Base-by-base conservation (phyloP, 2,113 vertebrate species). In the Xenus cinereus region DNA sequence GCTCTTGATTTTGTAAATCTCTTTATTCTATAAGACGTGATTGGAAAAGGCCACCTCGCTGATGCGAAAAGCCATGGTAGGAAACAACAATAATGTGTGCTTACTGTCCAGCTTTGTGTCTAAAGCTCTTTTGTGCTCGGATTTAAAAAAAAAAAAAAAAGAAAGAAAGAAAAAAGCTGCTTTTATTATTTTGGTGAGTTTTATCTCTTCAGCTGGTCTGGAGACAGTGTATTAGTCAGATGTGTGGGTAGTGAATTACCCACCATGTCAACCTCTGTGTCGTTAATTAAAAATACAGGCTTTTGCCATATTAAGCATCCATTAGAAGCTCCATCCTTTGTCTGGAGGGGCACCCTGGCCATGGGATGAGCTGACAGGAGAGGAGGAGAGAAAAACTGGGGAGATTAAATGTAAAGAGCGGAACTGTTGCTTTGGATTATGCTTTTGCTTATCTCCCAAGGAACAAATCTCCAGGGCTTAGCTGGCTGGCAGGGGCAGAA, bases 191-290 rank as follows among this genome's bases (percentile, higher is more conserved):
- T 67, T 35, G 9, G 48, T 48, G 77, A 62, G 32, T 78, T 96
- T 93, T 72, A 56, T 67, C 83, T 88, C 77, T 57, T 95, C 46
- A 90, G 82, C 92, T 66, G 86, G 37, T 68, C 91, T 75, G 88
- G 90, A 86, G 43, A 93, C 90, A 64, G 88, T 14, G 63, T 20
- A 35, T 94, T 94, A 96, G 77, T 94, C 84, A 95, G 85, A n/a
- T 46, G 57, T 89, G 85, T 86, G 79, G 80, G 95, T 10, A 87
- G 83, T 5, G 46, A 75, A 76, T 74, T 77, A 67, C 37, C 79
- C 69, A 7, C 41, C 11, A 67, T 95, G 79, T 75, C 82, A 37
- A 74, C 62, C 51, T 35, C 50, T 10, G 24, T 32, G 54, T 37
- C 83, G 50, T 69, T 93, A 73, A 92, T 96, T 95, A 73, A 90